phyloP scores from a whole-genome alignment of 2,797 vertebrate genomes.

The Pipistrellus nathusii region DNA sequence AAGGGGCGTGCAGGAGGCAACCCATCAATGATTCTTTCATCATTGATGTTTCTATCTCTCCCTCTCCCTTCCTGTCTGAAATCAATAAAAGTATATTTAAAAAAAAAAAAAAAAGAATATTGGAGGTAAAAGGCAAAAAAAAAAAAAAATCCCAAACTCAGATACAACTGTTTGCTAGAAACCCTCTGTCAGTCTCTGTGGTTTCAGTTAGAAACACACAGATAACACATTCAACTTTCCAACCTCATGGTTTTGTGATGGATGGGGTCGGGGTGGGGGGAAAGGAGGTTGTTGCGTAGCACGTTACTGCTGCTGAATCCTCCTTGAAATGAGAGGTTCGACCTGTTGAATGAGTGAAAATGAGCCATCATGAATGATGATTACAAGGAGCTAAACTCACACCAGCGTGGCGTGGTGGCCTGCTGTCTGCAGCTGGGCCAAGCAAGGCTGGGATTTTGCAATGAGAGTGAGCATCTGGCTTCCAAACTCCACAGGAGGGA shows the following conservation, averaged over 20 bases:
- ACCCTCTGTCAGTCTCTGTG: conserved; percentile 6
- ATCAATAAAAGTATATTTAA: too few relatives aligned
- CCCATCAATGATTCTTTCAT: too few relatives aligned
- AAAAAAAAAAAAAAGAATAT: too few relatives aligned
- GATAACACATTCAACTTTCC: background rate
- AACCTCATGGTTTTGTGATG: background rate
- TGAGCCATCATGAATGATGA: conserved; percentile 28
- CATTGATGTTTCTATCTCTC: too few relatives aligned
- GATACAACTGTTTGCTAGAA: background rate
- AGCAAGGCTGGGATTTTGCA: conserved; percentile 48
- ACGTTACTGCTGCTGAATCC: background rate
- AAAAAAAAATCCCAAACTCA: background rate
- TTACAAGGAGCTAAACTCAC: background rate
- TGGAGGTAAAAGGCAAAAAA: background rate
- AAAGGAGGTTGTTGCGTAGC: background rate
- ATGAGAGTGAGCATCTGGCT: conserved; percentile 58
- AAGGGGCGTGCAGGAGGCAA: too few relatives aligned
- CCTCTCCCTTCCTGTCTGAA: too few relatives aligned
- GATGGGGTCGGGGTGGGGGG: background rate
- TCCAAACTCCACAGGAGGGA: conserved; percentile 55
- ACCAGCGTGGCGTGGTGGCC: background rate
- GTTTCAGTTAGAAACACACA: conserved; percentile 24
- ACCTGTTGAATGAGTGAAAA: conserved; percentile 67
- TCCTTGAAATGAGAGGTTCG: background rate
- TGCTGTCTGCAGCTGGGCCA: background rate